A percentile compares a stretch with the other conserved stretches of the same genome.
phyloP scores from a whole-genome alignment of 2,113 vertebrate genomes.

The Anser brachyrhynchus region DNA sequence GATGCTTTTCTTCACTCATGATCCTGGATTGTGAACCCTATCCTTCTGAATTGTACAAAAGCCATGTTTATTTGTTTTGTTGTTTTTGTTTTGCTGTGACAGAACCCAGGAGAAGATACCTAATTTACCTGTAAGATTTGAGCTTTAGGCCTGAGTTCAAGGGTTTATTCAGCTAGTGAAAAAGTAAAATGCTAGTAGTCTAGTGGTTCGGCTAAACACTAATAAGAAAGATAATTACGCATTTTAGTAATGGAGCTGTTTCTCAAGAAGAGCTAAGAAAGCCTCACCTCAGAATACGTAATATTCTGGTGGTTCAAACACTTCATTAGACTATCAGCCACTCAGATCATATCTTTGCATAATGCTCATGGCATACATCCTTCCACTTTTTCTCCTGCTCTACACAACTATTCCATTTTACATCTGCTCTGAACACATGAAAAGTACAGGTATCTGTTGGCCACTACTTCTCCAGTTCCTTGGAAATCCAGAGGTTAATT shows the following conservation, averaged over 20 bases:
- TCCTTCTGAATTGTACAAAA: not conserved
- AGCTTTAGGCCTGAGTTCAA: not conserved
- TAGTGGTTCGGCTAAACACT: not conserved
- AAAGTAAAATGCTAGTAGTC: not conserved
- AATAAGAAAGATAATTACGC: not conserved
- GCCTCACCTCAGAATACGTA: not conserved
- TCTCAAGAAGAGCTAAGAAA: not conserved
- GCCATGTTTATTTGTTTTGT: not conserved
- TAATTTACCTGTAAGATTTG: not conserved
- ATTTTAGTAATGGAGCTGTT: not conserved
- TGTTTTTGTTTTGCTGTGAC: not conserved
- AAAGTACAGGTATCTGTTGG: not conserved
- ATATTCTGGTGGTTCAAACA: not conserved
- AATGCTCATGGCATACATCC: not conserved
- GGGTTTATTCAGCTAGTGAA: not conserved
- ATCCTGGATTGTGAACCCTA: not conserved
- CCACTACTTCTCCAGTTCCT: not conserved
- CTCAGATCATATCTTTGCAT: not conserved
- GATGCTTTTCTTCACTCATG: not conserved
- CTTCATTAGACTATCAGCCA: not conserved
- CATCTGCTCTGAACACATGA: not conserved
- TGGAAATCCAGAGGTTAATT: not conserved
- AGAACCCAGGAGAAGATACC: not conserved
- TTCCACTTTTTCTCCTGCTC: not conserved
- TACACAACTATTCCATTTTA: not conserved